Percentiles rank a stretch among this genome's conserved stretches.
These are phyloP conservation scores for Hypsopygia costalis DNA, from an alignment of 2,888 invertebrate species.

Conservation along the genomic window DNA sequence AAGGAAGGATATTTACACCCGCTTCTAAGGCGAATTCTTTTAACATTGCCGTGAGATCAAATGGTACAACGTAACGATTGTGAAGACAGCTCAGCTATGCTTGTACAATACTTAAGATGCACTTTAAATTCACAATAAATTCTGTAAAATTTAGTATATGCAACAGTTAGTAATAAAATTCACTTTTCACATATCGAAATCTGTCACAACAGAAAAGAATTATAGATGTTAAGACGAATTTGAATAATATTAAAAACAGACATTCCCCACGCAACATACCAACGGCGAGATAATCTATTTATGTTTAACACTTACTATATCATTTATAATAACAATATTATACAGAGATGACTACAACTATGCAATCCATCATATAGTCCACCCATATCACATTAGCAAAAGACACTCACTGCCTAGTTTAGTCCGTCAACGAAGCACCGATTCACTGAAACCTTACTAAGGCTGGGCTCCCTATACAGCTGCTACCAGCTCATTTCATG, in stretches of 20 bases:
- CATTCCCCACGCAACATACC: slow-evolving; percentile 45
- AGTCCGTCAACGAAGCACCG: slow-evolving; percentile 27
- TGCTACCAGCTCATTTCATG: too few species aligned
- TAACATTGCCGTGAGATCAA: slow-evolving; percentile 68
- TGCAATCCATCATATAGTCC: slow-evolving; percentile 41
- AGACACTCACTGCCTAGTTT: slow-evolving; percentile 43
- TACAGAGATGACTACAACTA: slow-evolving; percentile 41
- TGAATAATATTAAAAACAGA: slow-evolving; percentile 76
- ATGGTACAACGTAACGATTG: slow-evolving; percentile 46
- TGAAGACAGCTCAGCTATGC: slow-evolving; percentile 30
- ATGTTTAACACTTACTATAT: slow-evolving; percentile 66
- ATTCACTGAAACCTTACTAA: slow-evolving; percentile 15
- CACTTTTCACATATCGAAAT: slow-evolving; percentile 25
- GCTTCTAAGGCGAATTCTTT: slow-evolving; percentile 19
- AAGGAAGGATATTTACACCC: slow-evolving; percentile 44
- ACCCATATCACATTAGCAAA: slow-evolving; percentile 63
- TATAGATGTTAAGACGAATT: slow-evolving; percentile 44
- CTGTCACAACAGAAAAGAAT: slow-evolving; percentile 31
- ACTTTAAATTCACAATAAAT: slow-evolving; percentile 32
- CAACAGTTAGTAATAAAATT: slow-evolving; percentile 31
- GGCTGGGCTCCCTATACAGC: slow-evolving; percentile 1
- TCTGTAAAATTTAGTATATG: slow-evolving; percentile 37
- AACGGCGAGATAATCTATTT: slow-evolving; percentile 60
- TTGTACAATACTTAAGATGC: slow-evolving; percentile 25
- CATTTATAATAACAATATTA: slow-evolving; percentile 59